Evolutionary conservation across 2,888 invertebrate genomes (phyloP), one percentile per base, ranked within the genome.

Genomic region (Monoplex corrugatus): DNA sequence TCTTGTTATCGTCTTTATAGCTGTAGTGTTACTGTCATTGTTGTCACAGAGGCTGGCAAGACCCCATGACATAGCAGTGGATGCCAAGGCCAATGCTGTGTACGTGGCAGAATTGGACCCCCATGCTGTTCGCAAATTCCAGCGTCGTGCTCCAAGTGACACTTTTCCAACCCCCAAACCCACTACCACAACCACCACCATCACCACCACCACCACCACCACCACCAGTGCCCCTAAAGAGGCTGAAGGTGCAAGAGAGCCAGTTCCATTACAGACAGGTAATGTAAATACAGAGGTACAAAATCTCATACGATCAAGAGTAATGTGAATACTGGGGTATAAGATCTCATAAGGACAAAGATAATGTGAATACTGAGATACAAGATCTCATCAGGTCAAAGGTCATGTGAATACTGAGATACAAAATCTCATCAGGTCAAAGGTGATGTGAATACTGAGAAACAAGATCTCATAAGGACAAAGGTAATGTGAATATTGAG

Each of bases 1-100:
- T 8, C 50, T 50, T 8, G 16, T 50, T 8, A 2, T 38, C 75
- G 13, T 0, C 23, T 23, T 28, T n/a, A n/a, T n/a, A n/a, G n/a
- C n/a, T n/a, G n/a, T n/a, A n/a, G n/a, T n/a, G n/a, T n/a, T n/a
- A n/a, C n/a, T n/a, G n/a, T n/a, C n/a, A n/a, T n/a, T n/a, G n/a
- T n/a, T n/a, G n/a, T n/a, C n/a, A n/a, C 78, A 80, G 78, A 80
- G 78, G 23, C 40, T 80, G 78, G 16, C 28, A 5, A 23, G 40
- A 8, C 78, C 78, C 3, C 78, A 80, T 8, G 78, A 80, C 43
- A 43, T 80, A 23, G 78, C 78, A 19, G 78, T 80, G 78, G 40
- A 40, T 43, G 32, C 23, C 3, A 80, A 23, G 5, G 28, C 40
- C 23, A 6, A 38, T n/a, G 23, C 78, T 13, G 78, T 43, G 5